phyloP scores from a whole-genome alignment of 1,140 invertebrate genomes.

The Cydia fagiglandana region DNA sequence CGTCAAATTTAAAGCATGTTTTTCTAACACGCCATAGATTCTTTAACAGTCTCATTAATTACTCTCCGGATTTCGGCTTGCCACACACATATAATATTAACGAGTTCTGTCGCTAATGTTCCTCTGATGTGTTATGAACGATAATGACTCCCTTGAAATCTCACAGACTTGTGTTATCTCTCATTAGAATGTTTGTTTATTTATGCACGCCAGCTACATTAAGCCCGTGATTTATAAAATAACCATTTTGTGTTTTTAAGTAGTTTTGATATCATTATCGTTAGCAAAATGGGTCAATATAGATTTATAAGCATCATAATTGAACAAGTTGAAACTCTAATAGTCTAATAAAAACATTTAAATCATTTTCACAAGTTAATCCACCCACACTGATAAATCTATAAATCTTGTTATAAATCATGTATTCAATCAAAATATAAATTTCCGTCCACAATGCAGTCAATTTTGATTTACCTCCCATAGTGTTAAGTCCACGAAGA shows the following conservation, averaged over 20 bases:
- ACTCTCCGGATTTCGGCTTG: background rate
- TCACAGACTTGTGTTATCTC: background rate
- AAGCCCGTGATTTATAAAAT: background rate
- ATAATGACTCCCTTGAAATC: constrained; percentile 21
- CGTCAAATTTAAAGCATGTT: no score
- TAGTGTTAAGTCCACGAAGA: constrained; percentile 8
- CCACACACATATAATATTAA: constrained; percentile 19
- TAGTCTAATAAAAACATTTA: background rate
- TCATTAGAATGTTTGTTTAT: constrained; percentile 17
- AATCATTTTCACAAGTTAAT: background rate
- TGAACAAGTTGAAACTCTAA: background rate
- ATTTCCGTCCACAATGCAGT: constrained; percentile 21
- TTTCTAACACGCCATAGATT: no score
- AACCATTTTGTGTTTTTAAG: background rate
- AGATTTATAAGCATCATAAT: background rate
- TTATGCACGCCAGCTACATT: background rate
- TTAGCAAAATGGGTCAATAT: background rate
- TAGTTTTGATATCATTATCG: background rate
- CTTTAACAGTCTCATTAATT: background rate
- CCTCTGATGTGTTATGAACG: constrained; percentile 15
- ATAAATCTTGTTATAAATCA: constrained; percentile 19
- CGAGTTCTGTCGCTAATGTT: constrained; percentile 19
- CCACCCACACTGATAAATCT: constrained; percentile 5
- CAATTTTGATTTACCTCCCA: constrained; percentile 1
- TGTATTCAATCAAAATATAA: constrained; percentile 23